phyloP scores from a whole-genome alignment of 2,888 invertebrate species.

The Tineola bisselliella region DNA sequence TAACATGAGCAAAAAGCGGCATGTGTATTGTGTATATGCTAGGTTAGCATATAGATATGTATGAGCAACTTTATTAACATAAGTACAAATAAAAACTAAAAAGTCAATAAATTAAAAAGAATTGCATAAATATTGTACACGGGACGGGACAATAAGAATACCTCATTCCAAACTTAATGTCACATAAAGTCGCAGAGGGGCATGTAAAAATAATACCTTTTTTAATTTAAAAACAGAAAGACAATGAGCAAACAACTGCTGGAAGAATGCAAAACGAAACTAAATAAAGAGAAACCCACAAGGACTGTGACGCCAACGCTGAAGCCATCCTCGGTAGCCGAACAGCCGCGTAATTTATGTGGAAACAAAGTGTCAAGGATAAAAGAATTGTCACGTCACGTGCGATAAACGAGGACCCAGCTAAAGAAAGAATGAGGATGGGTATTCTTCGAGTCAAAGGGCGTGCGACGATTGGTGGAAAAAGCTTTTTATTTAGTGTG shows the following conservation, averaged over 20 bases:
- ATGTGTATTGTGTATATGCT: too few relatives aligned
- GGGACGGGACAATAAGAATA: slow-evolving; percentile 26
- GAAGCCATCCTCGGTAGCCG: slow-evolving; percentile 30
- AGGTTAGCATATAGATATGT: too few relatives aligned
- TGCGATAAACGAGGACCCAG: slow-evolving; percentile 41
- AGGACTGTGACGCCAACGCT: slow-evolving; percentile 30
- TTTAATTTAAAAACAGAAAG: slow-evolving; percentile 53
- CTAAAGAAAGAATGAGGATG: slow-evolving; percentile 30
- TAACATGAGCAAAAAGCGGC: too few relatives aligned
- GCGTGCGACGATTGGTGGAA: slow-evolving; percentile 28
- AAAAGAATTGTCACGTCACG: slow-evolving; percentile 54
- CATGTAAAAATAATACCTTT: slow-evolving; percentile 36
- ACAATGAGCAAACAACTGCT: slow-evolving; percentile 66
- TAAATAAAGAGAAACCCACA: slow-evolving; percentile 41
- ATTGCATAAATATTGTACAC: slow-evolving; percentile 4
- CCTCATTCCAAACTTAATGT: slow-evolving; percentile 61
- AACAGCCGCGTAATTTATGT: slow-evolving; percentile 47
- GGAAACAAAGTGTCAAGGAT: slow-evolving; percentile 47
- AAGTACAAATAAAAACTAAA: neutral
- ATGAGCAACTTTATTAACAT: neutral
- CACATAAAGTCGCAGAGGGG: slow-evolving; percentile 62
- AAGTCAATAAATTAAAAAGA: neutral
- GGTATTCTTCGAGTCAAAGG: slow-evolving; percentile 25
- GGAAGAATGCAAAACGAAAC: slow-evolving; percentile 61
- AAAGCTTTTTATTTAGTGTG: slow-evolving; percentile 40